phyloP scores from a whole-genome alignment of 2,113 vertebrate genomes.

The Corvus hawaiiensis region DNA sequence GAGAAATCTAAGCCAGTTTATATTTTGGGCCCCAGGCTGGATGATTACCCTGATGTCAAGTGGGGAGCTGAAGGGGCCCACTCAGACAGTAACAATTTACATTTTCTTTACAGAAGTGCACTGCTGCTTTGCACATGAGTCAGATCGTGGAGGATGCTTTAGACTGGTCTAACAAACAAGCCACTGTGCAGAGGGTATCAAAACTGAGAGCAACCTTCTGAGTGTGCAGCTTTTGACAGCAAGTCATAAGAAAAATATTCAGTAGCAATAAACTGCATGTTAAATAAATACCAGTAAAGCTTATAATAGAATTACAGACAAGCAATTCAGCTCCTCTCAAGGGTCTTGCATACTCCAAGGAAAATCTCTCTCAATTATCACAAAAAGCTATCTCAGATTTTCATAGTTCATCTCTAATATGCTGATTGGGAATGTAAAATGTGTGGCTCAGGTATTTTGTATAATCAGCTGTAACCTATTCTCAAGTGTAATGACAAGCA shows the following conservation, averaged over 20 bases:
- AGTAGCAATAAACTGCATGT: conserved; percentile 51
- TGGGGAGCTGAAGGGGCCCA: neutral
- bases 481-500: conserved; percentile 63
- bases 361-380: conserved; percentile 75
- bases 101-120: neutral
- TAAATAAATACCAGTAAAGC: conserved; percentile 72
- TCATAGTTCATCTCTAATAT: conserved; percentile 72
- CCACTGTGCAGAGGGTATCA: neutral
- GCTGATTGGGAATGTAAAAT: conserved; percentile 70
- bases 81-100: neutral
- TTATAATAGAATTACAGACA: conserved; percentile 74
- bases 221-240: neutral
- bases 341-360: conserved; percentile 67
- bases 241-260: conserved; percentile 43
- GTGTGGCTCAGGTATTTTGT: conserved; percentile 64
- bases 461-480: conserved; percentile 66
- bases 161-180: neutral
- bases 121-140: neutral
- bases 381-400: conserved; percentile 72
- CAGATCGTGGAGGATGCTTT: neutral
- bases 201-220: neutral
- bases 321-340: conserved; percentile 66
- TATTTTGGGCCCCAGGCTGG: neutral
- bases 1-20: neutral
- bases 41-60: neutral